A percentile compares a stretch with the other conserved stretches of the same genome.
phyloP scores from a whole-genome alignment of 2,888 invertebrate genomes.

The Teleiodes luculella region DNA sequence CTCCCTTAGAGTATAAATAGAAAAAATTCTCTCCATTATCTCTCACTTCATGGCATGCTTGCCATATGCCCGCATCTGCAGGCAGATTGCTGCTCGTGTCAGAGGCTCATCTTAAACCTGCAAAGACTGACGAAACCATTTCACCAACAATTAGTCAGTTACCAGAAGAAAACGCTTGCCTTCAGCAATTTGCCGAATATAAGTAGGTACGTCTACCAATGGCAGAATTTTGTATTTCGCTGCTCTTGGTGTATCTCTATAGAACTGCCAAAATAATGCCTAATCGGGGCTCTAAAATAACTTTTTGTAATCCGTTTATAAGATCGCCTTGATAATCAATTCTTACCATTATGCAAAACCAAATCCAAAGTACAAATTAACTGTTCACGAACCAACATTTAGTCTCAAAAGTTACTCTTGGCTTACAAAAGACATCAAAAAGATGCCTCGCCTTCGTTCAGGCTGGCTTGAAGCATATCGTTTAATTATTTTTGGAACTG shows the following conservation, averaged over 20 bases:
- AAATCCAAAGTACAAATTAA: slow-evolving; percentile 50
- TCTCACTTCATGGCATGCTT: slow-evolving; percentile 36
- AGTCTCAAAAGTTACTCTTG: slow-evolving; percentile 39
- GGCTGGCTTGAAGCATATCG: slow-evolving; percentile 25
- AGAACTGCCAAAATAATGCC: slow-evolving; percentile 32
- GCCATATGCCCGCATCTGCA: slow-evolving; percentile 54
- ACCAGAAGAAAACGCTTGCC: slow-evolving; percentile 45
- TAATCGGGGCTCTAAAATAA: slow-evolving; percentile 41
- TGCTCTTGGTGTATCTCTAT: slow-evolving; percentile 33
- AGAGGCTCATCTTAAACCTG: slow-evolving; percentile 41
- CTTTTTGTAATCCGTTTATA: slow-evolving; percentile 40
- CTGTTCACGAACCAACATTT: slow-evolving; percentile 39
- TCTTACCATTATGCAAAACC: slow-evolving; percentile 52
- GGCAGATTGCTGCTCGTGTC: slow-evolving; percentile 30
- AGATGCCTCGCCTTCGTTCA: slow-evolving; percentile 21
- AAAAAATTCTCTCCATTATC: too few species aligned
- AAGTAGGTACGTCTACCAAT: slow-evolving; percentile 24
- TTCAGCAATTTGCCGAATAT: slow-evolving; percentile 32
- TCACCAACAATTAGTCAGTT: slow-evolving; percentile 28
- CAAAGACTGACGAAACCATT: slow-evolving; percentile 27
- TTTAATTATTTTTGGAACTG: slow-evolving; percentile 26
- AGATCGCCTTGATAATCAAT: slow-evolving; percentile 52
- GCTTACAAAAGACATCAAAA: slow-evolving; percentile 38
- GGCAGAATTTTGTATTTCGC: slow-evolving; percentile 29
- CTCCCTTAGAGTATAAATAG: too few species aligned